Conservation (phyloP, 53 echinoderm and acorn worm species). For the Henricia sp. region DNA sequence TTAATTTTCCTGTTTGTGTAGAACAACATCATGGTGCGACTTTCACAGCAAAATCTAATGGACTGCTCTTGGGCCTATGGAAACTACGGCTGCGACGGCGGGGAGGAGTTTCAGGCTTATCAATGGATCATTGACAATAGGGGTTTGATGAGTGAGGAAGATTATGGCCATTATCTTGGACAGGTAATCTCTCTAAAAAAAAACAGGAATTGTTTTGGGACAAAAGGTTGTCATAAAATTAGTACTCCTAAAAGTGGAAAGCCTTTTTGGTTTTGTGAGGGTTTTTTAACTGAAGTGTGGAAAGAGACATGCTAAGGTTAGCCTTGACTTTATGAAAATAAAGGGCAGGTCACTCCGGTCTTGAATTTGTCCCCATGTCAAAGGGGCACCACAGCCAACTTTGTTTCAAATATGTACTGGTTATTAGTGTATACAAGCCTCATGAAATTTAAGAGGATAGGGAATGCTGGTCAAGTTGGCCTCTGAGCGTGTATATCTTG, state of each 20-base stretch:
- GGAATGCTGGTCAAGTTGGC: background rate
- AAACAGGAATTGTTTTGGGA: background rate
- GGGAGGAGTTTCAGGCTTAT: slow-evolving; percentile 87
- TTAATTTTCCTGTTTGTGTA: no score
- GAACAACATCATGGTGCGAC: slow-evolving; percentile 78
- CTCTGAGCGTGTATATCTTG: background rate
- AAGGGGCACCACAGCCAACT: background rate
- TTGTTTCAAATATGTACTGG: no score
- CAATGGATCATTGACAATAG: slow-evolving; percentile 78
- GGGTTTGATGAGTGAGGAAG: slow-evolving; percentile 79
- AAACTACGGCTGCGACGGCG: slow-evolving; percentile 93
- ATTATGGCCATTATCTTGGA: slow-evolving; percentile 89
- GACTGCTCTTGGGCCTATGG: slow-evolving; percentile 94
- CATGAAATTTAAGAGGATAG: no score
- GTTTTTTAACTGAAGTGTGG: no score
- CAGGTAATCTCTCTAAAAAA: slow-evolving; percentile 67
- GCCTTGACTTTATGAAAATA: no score
- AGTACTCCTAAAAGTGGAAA: background rate
- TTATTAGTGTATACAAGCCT: no score
- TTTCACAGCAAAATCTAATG: slow-evolving; percentile 98
- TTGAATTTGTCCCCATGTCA: background rate
- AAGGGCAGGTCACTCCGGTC: background rate
- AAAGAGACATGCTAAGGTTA: no score
- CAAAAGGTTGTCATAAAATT: background rate
- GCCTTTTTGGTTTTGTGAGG: no score